Evolutionary conservation across 2,888 invertebrate species (phyloP), one percentile per base, ranked within the genome.

Genomic region (Ormyrus pomaceus): DNA sequence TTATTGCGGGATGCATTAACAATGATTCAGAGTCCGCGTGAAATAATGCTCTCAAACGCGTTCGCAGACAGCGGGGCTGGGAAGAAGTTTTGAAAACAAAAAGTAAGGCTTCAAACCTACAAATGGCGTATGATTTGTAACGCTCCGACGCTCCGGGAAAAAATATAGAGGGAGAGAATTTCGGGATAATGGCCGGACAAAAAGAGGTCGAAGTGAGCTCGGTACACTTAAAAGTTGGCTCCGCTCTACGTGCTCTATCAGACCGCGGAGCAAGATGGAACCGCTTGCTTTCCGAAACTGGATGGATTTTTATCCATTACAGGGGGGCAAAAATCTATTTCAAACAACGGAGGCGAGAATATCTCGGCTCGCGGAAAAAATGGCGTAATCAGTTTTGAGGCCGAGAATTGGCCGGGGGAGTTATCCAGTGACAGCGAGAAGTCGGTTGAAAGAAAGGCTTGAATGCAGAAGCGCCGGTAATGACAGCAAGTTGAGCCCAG

Each of bases 401-500:
- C 50, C 50, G 34, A 34, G 34, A 34, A 34, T 34, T 34, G 11
- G 11, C 55, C 19, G 19, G n/a, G 11, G 45, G 48, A 48, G 69
- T 0, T 7, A 61, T 59, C 46, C 48, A 61, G 48, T n/a, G 68
- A 72, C 61, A 78, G 55, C 69, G 61, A 58, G 68, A 81, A 79
- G 64, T 82, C 75, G 75, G 76, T 77, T 80, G 56, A 78, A 70
- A 64, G 58, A 64, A 48, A 19, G 69, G 68, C 58, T 65, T 72
- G 75, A 77, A 80, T 80, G 77, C 68, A 55, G 73, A 66, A 51
- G 51, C 64, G 53, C 69, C 11, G 68, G 73, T 68, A 75, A 76
- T 66, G 80, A 68, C 70, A 62, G 55, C 45, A 64, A 72, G 76
- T 55, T 45, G 61, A 46, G 19, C 51, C 58, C 34, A 9, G 65